Base-by-base conservation (phyloP, 2,888 invertebrate genomes). In the Drosophila melanocephala region DNA sequence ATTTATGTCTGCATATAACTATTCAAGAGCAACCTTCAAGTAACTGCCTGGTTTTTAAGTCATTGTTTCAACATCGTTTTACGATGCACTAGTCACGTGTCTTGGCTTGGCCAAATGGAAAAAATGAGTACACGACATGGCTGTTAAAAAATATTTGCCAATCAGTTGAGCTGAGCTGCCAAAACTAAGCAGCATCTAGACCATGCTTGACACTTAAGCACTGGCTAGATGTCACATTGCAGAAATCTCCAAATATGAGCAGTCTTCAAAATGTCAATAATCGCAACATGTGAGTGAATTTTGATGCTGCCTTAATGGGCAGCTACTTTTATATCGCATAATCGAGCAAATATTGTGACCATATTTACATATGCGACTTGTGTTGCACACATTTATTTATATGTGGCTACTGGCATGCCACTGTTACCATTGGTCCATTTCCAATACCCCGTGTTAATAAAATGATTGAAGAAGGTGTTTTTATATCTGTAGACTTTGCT, bases 31-130 rank as follows among this genome's bases (percentile, higher is more conserved):
- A 56, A 30, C 47, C 61, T 61, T 58, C 53, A 39, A n/a, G 52
- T 37, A 55, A 39, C 69, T 71, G 44, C n/a, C 50, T 47, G 1
- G 5, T 37, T 19, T 61, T 22, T 51, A 33, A 51, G 12, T 22
- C 62, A 32, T 55, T 37, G 26, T 63, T 76, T 66, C 58, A 51
- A 64, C 63, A 58, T 58, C 50, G 65, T 70, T 73, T 68, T 68
- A 75, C 80, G 70, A 70, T 58, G 59, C 66, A 51, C 62, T 62
- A 77, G 66, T 70, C 65, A 83, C 74, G 86, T 79, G 80, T 72
- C 68, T 56, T 26, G 67, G 51, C 61, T 71, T 28, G 10, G 68
- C n/a, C 42, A 9, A 55, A 47, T 39, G 28, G n/a, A 5, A n/a
- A 67, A 58, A 44, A 16, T 22, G 30, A 52, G 44, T 63, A 64